Base-by-base conservation (phyloP, 2,113 vertebrate species). In the Tachuris rubrigastra region DNA sequence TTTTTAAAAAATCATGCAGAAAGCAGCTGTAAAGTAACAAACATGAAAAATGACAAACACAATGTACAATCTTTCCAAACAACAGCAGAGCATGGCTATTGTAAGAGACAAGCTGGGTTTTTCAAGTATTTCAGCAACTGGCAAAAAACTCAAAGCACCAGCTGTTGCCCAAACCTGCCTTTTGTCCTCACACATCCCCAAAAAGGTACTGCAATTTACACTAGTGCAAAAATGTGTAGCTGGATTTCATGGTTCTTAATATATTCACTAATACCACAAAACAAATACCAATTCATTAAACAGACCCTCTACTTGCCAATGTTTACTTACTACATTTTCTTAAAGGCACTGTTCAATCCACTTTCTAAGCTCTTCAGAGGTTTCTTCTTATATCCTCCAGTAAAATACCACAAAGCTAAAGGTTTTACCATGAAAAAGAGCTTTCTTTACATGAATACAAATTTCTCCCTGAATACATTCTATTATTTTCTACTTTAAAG, bases 11-110 rank as follows among this genome's bases (percentile, higher is more conserved):
- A 75, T 19, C 28, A 68, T 37, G 78, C 10, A 91, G 39, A 91
- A 85, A 85, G 42, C 93, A 95, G 76, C 94, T 90, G 82, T 50
- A 71, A 50, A 75, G 65, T 81, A 91, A 84, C 72, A 96, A 93
- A 87, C 68, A 82, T 44, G 65, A 83, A 88, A 93, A 46, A 90
- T 0, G 5, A 87, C 72, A 91, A 85, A 91, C 39, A 67, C 67
- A 69, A 85, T 13, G 39, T 62, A 77, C 47, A 74, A 49, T 74
- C 80, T 67, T 87, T 67, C 75, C 83, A 89, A 94, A 91, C 44
- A 91, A 74, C 56, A 93, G 65, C 6, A 0, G 24, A 90, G 24
- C 53, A 68, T 2, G 7, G 74, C 74, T 87, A 79, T 69, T 76
- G 28, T 18, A 80, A 63, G n/a, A 73, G 14, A 55, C 50, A 69